A percentile compares a stretch with the other conserved stretches of the same genome.
Evolutionary conservation across 2,797 vertebrate genomes (phyloP).

Genomic region (Scarus forsteni): DNA sequence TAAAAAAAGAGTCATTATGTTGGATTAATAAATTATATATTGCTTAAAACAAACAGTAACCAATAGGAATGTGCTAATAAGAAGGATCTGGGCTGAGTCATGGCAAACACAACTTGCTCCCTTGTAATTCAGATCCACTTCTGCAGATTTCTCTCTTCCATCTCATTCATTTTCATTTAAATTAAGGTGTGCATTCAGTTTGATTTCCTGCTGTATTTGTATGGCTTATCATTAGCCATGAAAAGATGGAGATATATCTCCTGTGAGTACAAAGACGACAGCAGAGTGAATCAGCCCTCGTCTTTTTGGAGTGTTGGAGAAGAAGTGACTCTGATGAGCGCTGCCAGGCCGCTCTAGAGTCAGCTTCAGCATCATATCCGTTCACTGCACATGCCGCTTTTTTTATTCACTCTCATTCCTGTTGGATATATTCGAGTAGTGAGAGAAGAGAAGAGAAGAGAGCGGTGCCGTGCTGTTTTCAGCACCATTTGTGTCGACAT

Average conservation of each 20-base stretch:
- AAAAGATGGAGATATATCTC: constrained; percentile 54
- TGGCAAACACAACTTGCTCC: neutral
- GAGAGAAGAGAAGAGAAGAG: constrained; percentile 6
- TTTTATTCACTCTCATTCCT: constrained; percentile 7
- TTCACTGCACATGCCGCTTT: constrained; percentile 26
- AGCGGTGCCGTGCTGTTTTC: constrained; percentile 31
- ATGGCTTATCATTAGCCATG: constrained; percentile 45
- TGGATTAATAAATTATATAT: neutral
- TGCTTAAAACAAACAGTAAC: neutral
- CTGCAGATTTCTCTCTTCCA: constrained; percentile 9
- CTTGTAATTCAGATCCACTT: constrained; percentile 20
- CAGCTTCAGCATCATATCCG: constrained; percentile 42
- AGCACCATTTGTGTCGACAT: constrained; percentile 44
- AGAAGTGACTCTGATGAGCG: constrained; percentile 74
- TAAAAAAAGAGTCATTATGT: neutral
- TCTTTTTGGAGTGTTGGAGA: constrained; percentile 51
- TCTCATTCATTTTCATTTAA: constrained; percentile 32
- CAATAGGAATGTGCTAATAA: neutral
- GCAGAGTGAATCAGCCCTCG: constrained; percentile 48
- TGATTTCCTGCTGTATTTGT: constrained; percentile 42
- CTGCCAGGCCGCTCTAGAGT: constrained; percentile 45
- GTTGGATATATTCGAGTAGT: constrained; percentile 15
- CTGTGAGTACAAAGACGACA: constrained; percentile 30
- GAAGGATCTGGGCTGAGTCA: constrained; percentile 5
- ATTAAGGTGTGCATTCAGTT: constrained; percentile 47